Evolutionary conservation across 2,797 vertebrate genomes (phyloP).

Genomic region (Trachops cirrhosus): DNA sequence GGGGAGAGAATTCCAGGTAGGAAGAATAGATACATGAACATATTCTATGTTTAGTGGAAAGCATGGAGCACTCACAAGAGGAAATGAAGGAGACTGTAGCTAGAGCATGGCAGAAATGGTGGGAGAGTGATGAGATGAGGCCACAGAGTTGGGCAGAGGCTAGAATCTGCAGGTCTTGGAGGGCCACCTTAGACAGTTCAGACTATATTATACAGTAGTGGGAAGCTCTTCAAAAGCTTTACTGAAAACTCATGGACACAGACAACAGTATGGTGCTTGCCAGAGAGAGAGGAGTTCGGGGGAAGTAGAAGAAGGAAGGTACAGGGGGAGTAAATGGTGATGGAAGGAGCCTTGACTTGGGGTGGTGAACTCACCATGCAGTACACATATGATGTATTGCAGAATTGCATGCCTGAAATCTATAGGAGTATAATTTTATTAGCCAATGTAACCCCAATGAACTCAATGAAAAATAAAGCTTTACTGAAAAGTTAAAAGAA

Average conservation of each 20-base stretch:
- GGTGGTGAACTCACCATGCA: not conserved
- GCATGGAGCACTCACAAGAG: not conserved
- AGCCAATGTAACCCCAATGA: not conserved
- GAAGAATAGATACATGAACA: not conserved
- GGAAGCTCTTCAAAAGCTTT: not conserved
- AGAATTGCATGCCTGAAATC: not conserved
- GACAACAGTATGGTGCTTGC: not conserved
- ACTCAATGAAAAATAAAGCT: not conserved
- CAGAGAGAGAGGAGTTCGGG: not conserved
- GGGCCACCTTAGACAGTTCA: not conserved
- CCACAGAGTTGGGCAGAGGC: too few species aligned
- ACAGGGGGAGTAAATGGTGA: not conserved
- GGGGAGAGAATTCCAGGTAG: too few species aligned
- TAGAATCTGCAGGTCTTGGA: not conserved
- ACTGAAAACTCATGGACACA: not conserved
- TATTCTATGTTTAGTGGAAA: not conserved
- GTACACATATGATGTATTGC: not conserved
- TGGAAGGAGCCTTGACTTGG: not conserved
- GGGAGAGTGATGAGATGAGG: accelerated
- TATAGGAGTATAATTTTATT: not conserved
- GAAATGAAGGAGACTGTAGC: not conserved
- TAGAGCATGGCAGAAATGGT: accelerated
- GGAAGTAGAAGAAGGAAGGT: not conserved
- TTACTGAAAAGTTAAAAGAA: not conserved
- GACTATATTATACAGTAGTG: not conserved